Percentiles rank a stretch among this genome's conserved stretches.
These are phyloP conservation scores for Madoqua kirkii DNA, from an alignment of 2,113 vertebrate species.

Conservation along the genomic window DNA sequence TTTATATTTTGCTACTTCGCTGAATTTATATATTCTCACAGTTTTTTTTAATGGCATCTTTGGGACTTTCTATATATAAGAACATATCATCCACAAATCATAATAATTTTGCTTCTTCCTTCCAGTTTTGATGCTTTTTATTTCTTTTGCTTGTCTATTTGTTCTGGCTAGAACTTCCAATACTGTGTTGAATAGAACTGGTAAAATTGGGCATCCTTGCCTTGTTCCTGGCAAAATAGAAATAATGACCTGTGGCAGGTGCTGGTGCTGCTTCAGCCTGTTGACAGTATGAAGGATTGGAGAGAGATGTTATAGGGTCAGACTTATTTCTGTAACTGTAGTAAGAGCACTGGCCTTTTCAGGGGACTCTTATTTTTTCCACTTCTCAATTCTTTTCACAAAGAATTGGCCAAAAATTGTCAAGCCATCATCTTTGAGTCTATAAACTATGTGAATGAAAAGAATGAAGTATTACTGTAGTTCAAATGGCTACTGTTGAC, in stretches of 20 bases:
- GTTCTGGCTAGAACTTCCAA: neutral
- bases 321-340: neutral
- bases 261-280: neutral
- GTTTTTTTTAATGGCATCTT: neutral
- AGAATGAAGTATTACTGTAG: neutral
- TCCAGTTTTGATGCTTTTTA: neutral
- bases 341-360: neutral
- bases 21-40: neutral
- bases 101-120: neutral
- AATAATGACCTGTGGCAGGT: neutral
- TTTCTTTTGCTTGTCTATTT: neutral
- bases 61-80: neutral
- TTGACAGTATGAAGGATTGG: neutral
- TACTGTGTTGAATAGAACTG: neutral
- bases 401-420: neutral
- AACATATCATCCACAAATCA: neutral
- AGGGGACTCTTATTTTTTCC: neutral
- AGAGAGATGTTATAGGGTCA: neutral
- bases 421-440: neutral
- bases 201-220: neutral
- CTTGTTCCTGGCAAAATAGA: neutral
- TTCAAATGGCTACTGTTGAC: neutral
- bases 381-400: neutral
- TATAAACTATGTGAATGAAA: neutral
- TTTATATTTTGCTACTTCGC: neutral